A percentile compares a stretch with the other conserved stretches of the same genome.
phyloP scores from a whole-genome alignment of 2,113 vertebrate genomes.

The Prinia subflava region DNA sequence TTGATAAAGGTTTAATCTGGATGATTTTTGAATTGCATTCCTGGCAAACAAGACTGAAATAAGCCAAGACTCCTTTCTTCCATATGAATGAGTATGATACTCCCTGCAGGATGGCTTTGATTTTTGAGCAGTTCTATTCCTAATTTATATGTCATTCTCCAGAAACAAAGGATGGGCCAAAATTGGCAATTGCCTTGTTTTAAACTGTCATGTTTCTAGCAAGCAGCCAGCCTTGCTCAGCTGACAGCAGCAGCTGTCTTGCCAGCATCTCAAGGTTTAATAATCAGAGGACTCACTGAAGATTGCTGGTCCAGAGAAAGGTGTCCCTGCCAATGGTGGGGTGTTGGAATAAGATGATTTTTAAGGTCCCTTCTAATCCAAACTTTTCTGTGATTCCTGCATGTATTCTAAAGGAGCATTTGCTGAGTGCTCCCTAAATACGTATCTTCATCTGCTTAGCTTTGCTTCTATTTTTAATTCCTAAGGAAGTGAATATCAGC shows the following conservation, averaged over 20 bases:
- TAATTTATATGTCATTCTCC: not conserved
- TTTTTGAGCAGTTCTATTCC: not conserved
- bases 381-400: not conserved
- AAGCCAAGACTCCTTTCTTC: not conserved
- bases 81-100: not conserved
- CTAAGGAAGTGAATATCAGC: not conserved
- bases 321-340: not conserved
- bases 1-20: not conserved
- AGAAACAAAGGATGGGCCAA: not conserved
- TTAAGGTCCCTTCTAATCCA: not conserved
- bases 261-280: not conserved
- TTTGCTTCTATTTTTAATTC: not conserved
- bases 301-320: not conserved
- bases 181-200: not conserved
- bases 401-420: not conserved
- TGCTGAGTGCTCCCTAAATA: not conserved
- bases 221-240: not conserved
- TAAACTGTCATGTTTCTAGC: not conserved
- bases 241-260: not conserved
- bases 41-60: not conserved
- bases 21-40: not conserved
- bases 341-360: not conserved
- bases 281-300: not conserved
- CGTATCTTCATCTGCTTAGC: not conserved
- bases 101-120: not conserved